Percentiles rank a stretch among this genome's conserved stretches.
Evolutionary conservation across 2,888 invertebrate species (phyloP).

Genomic region (Kuschelorhynchus macadamiae): DNA sequence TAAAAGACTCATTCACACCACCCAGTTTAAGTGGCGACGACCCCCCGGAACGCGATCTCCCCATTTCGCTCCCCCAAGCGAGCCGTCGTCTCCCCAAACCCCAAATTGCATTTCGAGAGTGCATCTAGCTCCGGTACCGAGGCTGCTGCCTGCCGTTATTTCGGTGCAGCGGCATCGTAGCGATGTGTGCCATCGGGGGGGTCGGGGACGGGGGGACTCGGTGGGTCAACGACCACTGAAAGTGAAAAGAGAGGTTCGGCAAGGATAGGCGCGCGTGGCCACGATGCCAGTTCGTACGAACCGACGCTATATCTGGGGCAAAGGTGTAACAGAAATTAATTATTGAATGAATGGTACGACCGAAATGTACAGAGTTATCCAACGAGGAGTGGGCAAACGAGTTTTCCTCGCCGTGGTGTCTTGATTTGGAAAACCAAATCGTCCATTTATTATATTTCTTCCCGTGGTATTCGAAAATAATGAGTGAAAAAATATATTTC

Average conservation of each 20-base stretch:
- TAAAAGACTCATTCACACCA: no score
- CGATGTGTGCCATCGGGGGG: constrained; percentile 55
- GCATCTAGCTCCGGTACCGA: constrained; percentile 41
- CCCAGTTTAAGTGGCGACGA: not conserved
- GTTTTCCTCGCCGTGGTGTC: no score
- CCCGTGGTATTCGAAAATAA: no score
- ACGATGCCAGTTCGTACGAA: constrained; percentile 20
- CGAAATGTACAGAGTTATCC: no score
- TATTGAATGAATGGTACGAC: no score
- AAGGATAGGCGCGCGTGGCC: constrained; percentile 57
- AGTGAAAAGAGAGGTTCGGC: constrained; percentile 65
- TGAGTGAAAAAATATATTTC: no score
- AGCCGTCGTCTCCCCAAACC: constrained; percentile 14
- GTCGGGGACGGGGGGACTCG: constrained; percentile 38
- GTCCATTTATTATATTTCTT: no score
- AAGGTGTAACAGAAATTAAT: no score
- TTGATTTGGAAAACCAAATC: no score
- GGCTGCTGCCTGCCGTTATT: constrained; percentile 50
- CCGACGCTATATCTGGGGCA: no score
- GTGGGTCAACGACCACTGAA: constrained; percentile 63
- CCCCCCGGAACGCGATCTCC: constrained; percentile 9
- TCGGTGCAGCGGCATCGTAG: constrained; percentile 54
- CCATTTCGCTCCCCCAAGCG: constrained; percentile 25
- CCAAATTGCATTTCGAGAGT: constrained; percentile 33
- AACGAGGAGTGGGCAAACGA: no score